phyloP scores from a whole-genome alignment of 2,113 vertebrate species.

The Thamnaconus septentrionalis region DNA sequence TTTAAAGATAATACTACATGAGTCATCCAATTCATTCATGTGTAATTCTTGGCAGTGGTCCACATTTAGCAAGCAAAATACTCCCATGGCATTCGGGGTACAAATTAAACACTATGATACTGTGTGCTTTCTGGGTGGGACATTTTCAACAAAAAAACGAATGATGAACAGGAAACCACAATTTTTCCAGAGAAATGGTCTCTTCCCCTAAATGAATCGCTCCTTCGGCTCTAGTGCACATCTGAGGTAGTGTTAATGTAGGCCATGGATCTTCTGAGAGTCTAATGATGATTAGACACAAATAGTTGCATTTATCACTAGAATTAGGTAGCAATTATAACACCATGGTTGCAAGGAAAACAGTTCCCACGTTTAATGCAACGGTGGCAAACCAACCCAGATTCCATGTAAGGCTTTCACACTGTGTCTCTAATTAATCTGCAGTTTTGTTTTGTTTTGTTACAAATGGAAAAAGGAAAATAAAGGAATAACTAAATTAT shows the following conservation, averaged over 20 bases:
- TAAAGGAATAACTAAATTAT: constrained; percentile 21
- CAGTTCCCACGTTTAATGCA: too few species aligned
- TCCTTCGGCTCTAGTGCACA: constrained; percentile 44
- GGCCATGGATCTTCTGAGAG: constrained; percentile 42
- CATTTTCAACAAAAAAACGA: too few species aligned
- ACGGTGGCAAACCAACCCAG: constrained; percentile 15
- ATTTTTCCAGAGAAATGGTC: too few species aligned
- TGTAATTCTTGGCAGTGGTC: constrained; percentile 23
- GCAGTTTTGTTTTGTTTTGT: constrained; percentile 14
- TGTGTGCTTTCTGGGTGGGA: not conserved
- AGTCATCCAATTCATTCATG: too few species aligned
- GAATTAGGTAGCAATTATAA: constrained; percentile 4
- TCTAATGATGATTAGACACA: constrained; percentile 2
- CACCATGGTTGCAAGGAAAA: not conserved
- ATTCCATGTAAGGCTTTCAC: constrained; percentile 53
- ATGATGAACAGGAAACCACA: too few species aligned
- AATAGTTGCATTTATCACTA: not conserved
- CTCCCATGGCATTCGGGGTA: constrained; percentile 19
- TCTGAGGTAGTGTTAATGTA: constrained; percentile 73
- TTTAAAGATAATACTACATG: constrained; percentile 5
- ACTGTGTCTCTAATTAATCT: too few species aligned
- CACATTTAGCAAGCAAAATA: constrained; percentile 19
- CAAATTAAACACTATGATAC: constrained; percentile 1
- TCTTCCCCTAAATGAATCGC: not conserved
- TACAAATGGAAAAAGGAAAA: not conserved